phyloP scores from a whole-genome alignment of 2,113 vertebrate genomes.

The Saguinus imperator region DNA sequence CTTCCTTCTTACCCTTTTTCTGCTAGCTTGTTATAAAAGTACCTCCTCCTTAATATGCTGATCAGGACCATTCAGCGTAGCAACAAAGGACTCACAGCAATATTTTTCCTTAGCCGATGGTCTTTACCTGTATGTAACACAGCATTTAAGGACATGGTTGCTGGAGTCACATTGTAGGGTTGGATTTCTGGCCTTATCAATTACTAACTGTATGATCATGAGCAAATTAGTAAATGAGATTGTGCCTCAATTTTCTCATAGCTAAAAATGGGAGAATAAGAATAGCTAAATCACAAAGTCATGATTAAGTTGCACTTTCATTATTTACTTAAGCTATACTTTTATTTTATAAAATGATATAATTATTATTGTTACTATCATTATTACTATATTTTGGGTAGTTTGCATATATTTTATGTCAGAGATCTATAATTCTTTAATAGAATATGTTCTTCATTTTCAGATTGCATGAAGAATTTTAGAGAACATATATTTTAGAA shows the following conservation, averaged over 20 bases:
- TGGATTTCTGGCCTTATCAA: background rate
- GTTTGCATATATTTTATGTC: background rate
- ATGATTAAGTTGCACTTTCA: background rate
- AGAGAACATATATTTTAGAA: background rate
- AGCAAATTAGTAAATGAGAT: background rate
- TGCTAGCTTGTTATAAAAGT: background rate
- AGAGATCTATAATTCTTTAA: background rate
- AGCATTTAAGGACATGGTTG: background rate
- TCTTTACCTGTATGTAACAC: background rate
- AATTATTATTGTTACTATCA: background rate
- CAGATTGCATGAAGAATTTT: background rate
- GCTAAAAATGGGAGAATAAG: background rate
- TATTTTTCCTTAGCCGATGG: background rate
- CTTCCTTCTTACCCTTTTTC: background rate
- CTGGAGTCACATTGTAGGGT: background rate
- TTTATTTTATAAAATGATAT: background rate
- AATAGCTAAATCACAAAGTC: background rate
- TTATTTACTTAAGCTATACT: background rate
- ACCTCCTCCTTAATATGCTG: background rate
- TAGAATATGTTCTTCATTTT: background rate
- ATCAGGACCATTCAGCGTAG: background rate
- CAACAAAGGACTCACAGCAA: background rate
- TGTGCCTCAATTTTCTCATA: background rate
- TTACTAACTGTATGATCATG: background rate
- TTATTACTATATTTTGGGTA: background rate